Percentiles rank a stretch among this genome's conserved stretches.
Evolutionary conservation across 37 sponge, comb jelly and placozoan species (phyloP).

Genomic region (Eunapius fragilis): DNA sequence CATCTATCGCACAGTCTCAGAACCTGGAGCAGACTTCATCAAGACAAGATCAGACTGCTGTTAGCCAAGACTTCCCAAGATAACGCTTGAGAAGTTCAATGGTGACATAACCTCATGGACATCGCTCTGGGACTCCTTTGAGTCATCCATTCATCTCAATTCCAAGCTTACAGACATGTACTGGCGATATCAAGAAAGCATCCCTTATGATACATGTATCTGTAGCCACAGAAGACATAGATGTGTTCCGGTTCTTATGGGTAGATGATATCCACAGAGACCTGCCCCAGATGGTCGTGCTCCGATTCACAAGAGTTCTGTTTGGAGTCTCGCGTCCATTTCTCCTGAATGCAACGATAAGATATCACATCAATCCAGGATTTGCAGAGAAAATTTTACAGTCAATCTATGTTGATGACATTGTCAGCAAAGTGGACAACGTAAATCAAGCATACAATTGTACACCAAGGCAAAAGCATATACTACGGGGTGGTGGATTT

Average conservation of each 20-base stretch:
- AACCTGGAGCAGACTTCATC: not conserved
- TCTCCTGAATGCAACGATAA: conserved; percentile 41
- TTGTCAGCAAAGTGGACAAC: conserved; percentile 6
- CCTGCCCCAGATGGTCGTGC: not conserved
- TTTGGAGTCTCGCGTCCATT: conserved; percentile 65
- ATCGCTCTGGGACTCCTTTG: conserved; percentile 35
- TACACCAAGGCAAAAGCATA: conserved; percentile 26
- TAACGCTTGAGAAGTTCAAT: conserved; percentile 12
- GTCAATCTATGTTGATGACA: conserved; percentile 48
- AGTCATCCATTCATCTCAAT: conserved; percentile 19
- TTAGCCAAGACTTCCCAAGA: conserved; percentile 20
- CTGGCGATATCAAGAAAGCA: conserved; percentile 28
- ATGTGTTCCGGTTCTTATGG: conserved; percentile 57
- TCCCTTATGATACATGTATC: conserved; percentile 12
- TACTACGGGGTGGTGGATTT: conserved; percentile 37
- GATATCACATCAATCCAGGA: conserved; percentile 41
- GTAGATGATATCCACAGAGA: conserved; percentile 20
- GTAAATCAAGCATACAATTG: conserved; percentile 26
- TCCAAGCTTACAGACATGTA: not conserved
- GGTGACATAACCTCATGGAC: conserved; percentile 32
- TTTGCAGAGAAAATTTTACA: conserved; percentile 8
- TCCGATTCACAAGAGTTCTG: conserved; percentile 32
- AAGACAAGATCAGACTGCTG: not conserved
- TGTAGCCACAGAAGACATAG: conserved; percentile 28
- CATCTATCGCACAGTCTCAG: not conserved